Base-by-base conservation (phyloP, 2,797 vertebrate species). In the Coccyzus lansbergi region DNA sequence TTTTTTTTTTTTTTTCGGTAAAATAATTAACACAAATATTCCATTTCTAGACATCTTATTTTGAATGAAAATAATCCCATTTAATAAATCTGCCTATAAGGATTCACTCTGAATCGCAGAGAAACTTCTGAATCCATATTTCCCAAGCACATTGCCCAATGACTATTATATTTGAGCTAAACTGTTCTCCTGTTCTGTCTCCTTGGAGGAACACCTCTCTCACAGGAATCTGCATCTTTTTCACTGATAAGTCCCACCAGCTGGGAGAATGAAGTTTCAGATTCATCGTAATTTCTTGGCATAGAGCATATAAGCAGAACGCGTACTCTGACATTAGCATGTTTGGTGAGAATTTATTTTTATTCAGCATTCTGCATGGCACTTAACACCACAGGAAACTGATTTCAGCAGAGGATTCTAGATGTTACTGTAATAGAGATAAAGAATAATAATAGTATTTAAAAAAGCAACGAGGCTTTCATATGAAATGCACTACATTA, bases 401-500 rank as follows among this genome's bases (percentile, higher is more conserved):
- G 25, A 67, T 60, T 59, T 67, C 85, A 86, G 74, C 67, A 60
- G 65, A 59, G 29, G 18, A 86, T 69, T 76, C 70, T 42, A 60
- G 9, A 84, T 38, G 49, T 20, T 72, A 56, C 29, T 53, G 46
- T 52, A 84, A 60, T 12, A 74, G 1, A n/a, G 29, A 71, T 68
- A 77, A 75, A 67, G 40, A 88, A 91, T 72, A 91, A 91, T 46
- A 86, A 92, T 25, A 18, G 77, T 84, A 75, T 76, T 90, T 84
- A 82, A 56, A 74, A 88, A 94, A 84, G 74, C 71, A 94, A 48
- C 67, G 74, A 88, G 52, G 70, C 55, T 90, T 88, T 84, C 62
- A 82, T n/a, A 84, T 67, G 8, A 84, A 94, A 93, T 22, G 24
- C 7, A 15, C 42, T 63, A 60, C 49, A 82, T 67, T 74, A 82